Base-by-base conservation (phyloP, 1,140 invertebrate species). In the Probaryconus sp. region DNA sequence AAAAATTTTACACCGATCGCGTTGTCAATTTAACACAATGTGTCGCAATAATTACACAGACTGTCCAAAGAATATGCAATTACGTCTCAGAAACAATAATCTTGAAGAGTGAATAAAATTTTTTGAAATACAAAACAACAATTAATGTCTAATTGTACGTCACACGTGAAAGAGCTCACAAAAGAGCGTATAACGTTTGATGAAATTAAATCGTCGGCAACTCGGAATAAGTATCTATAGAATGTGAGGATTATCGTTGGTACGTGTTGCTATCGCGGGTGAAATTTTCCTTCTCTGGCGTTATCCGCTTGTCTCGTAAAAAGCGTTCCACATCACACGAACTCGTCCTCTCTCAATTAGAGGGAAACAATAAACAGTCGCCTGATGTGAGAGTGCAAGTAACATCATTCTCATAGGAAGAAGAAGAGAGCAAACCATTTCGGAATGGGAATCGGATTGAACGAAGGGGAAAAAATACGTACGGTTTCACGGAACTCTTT, bases 321-420 rank as follows among this genome's bases (percentile, higher is more conserved):
- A 74, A 79, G 71, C 58, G 60, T 60, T 82, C 76, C 47, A 75
- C 56, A 79, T 77, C 67, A 7, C 53, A 38, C 45, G 31, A n/a
- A 63, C 68, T 70, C 42, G 35, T 60, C 58, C 47, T 40, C 64
- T 77, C 33, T 48, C 71, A 81, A 73, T 84, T 83, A 77, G 65
- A 79, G 77, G 81, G 71, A 67, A 85, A 85, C 83, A 65, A 72
- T 77, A 75, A 70, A 65, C 70, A 69, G 72, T 64, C 43, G 69
- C 47, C 50, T 56, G 68, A 58, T 80, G 79, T 79, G 78, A 84
- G 81, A 78, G 78, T 82, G 77, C 80, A 80, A 79, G 82, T 83
- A 82, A 68, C 82, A 84, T 76, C 75, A 80, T 85, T 85, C 78
- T 76, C 82, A 84, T 45, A 24, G 51, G 42, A 68, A 69, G 45